These are phyloP conservation scores for Hypothenemus hampei DNA, from an alignment of 1,140 invertebrate genomes.

Conservation along the genomic window DNA sequence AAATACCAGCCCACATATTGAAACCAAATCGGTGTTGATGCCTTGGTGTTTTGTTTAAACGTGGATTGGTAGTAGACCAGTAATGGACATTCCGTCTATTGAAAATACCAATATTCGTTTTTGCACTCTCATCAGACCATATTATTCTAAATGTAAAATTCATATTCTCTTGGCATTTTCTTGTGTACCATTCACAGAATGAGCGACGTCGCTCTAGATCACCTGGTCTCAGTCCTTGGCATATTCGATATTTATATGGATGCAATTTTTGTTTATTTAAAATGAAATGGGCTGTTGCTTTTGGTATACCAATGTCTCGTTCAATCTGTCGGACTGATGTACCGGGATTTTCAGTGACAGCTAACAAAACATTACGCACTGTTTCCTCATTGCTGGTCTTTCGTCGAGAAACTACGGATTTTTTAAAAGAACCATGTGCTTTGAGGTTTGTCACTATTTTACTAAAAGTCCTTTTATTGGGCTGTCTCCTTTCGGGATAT, in stretches of 20 bases:
- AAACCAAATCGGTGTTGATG: constrained; percentile 5
- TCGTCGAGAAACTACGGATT: neutral
- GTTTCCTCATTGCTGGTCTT: neutral
- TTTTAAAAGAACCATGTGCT: constrained; percentile 3
- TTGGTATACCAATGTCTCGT: neutral
- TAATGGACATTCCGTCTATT: constrained; percentile 10
- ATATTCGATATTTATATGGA: constrained; percentile 15
- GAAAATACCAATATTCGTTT: constrained; percentile 9
- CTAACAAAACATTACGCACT: neutral
- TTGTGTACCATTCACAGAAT: constrained; percentile 18
- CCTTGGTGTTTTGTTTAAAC: constrained; percentile 4
- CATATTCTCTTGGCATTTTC: constrained; percentile 5
- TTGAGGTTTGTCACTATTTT: neutral
- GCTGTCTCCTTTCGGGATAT: neutral
- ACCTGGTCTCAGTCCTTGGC: constrained; percentile 20
- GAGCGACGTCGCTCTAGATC: constrained; percentile 4
- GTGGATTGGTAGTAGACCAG: constrained; percentile 10
- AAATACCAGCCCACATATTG: constrained; percentile 8
- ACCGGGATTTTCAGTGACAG: constrained; percentile 1
- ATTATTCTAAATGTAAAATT: constrained; percentile 16
- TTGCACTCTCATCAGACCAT: constrained; percentile 9
- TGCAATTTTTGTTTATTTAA: constrained; percentile 14
- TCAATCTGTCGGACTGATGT: constrained; percentile 5
- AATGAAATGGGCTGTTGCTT: constrained; percentile 4
- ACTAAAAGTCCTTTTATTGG: neutral